Evolutionary conservation across 2,888 invertebrate species (phyloP).

Genomic region (Cylloceria caligata): DNA sequence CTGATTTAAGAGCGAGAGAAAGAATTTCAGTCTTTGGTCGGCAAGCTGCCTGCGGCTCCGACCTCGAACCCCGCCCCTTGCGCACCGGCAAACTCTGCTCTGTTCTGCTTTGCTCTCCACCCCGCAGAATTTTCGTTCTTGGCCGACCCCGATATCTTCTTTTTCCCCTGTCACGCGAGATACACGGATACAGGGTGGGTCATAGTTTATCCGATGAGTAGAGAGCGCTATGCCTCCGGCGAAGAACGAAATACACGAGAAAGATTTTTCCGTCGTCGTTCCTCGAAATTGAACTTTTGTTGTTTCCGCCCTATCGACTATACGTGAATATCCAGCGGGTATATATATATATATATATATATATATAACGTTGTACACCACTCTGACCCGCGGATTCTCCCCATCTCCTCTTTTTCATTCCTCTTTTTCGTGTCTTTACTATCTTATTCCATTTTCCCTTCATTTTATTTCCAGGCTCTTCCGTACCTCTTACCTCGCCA

Average conservation of each 20-base stretch:
- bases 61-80: constrained; percentile 52
- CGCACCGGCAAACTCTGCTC: constrained; percentile 37
- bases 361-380: constrained; percentile 45
- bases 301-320: constrained; percentile 74
- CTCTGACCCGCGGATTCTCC: constrained; percentile 63
- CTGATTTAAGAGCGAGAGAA: constrained; percentile 9
- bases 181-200: constrained; percentile 24
- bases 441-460: constrained; percentile 61
- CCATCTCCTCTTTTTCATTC: constrained; percentile 55
- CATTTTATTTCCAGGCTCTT: constrained; percentile 55
- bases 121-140: constrained; percentile 45
- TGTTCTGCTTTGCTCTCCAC: background rate
- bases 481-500: constrained; percentile 12
- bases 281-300: constrained; percentile 82
- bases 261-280: constrained; percentile 80
- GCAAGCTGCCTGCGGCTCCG: constrained; percentile 41
- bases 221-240: constrained; percentile 60
- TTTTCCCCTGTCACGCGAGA: constrained; percentile 26
- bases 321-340: background rate
- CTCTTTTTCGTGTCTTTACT: constrained; percentile 68
- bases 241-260: constrained; percentile 74
- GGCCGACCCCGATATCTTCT: constrained; percentile 35
- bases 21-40: constrained; percentile 41
- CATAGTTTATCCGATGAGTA: constrained; percentile 46
- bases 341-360: constrained; percentile 4